phyloP scores from a whole-genome alignment of 2,888 invertebrate genomes.

The Drosophila diplacantha region DNA sequence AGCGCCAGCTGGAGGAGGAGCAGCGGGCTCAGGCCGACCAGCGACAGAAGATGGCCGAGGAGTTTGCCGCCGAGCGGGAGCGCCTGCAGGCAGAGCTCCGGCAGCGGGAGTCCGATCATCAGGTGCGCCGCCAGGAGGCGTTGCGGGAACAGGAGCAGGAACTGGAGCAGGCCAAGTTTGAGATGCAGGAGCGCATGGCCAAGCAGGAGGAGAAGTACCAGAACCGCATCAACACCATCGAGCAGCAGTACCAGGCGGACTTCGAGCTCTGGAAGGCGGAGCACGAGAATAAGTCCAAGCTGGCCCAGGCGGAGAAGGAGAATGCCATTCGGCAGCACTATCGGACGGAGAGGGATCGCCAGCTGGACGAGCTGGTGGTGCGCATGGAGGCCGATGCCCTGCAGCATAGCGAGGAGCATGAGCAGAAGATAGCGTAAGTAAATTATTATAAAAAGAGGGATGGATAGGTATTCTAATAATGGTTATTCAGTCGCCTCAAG shows the following conservation, averaged over 20 bases:
- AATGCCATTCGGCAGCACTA: constrained; percentile 84
- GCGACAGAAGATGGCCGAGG: constrained; percentile 78
- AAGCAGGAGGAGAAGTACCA: constrained; percentile 78
- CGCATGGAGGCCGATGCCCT: constrained; percentile 77
- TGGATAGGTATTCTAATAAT: too few relatives aligned
- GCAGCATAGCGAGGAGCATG: constrained; percentile 75
- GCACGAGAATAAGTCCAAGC: constrained; percentile 78
- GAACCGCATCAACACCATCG: constrained; percentile 80
- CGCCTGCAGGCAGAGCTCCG: constrained; percentile 77
- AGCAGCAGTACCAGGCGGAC: constrained; percentile 82
- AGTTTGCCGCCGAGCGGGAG: constrained; percentile 78
- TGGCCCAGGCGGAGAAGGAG: constrained; percentile 83
- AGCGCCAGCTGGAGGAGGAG: constrained; percentile 80
- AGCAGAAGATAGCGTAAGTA: constrained; percentile 74
- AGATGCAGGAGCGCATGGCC: constrained; percentile 79
- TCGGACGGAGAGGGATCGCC: constrained; percentile 86
- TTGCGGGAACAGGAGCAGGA: constrained; percentile 78
- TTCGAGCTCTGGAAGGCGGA: constrained; percentile 81
- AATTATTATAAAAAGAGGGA: background rate
- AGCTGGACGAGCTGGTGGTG: constrained; percentile 82
- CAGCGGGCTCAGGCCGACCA: constrained; percentile 80
- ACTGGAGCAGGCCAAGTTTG: constrained; percentile 78
- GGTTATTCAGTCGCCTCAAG: constrained; percentile 81
- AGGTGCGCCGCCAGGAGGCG: constrained; percentile 76
- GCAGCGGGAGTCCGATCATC: constrained; percentile 78